These are phyloP conservation scores for Zygothrica quintamaculata DNA, from an alignment of 2,888 invertebrate species.

Conservation along the genomic window DNA sequence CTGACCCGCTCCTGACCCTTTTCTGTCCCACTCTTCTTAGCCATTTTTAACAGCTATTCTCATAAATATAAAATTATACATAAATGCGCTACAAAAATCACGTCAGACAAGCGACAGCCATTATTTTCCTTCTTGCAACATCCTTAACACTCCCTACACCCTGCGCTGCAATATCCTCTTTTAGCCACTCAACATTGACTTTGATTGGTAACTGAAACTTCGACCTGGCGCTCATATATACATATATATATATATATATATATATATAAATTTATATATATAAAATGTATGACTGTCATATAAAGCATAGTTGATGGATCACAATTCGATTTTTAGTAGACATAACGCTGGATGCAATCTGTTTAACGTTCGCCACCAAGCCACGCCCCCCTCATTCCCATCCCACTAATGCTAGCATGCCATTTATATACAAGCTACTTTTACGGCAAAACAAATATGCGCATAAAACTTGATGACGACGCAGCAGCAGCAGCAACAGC, in stretches of 20 bases:
- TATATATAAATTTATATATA: too few species aligned
- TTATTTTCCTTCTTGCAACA: too few species aligned
- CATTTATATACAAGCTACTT: slow-evolving; percentile 37
- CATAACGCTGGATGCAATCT: slow-evolving; percentile 74
- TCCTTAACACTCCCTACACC: not conserved
- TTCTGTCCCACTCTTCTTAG: slow-evolving; percentile 24
- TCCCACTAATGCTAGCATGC: too few species aligned
- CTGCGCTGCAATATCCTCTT: not conserved
- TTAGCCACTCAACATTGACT: slow-evolving; percentile 11
- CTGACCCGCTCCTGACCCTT: not conserved
- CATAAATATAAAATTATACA: slow-evolving; percentile 77
- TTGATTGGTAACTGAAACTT: slow-evolving; percentile 23
- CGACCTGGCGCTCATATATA: slow-evolving; percentile 40
- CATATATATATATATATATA: slow-evolving; percentile 1
- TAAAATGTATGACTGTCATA: slow-evolving; percentile 47
- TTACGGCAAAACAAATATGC: slow-evolving; percentile 66
- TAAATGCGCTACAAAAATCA: slow-evolving; percentile 75
- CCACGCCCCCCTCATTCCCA: slow-evolving; percentile 5
- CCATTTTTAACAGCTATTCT: slow-evolving; percentile 67
- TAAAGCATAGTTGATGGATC: slow-evolving; percentile 70
- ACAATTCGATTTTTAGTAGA: slow-evolving; percentile 77
- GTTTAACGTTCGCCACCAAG: slow-evolving; percentile 41
- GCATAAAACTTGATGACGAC: slow-evolving; percentile 66
- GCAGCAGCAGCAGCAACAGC: slow-evolving; percentile 28
- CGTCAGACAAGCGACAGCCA: slow-evolving; percentile 51